These are phyloP conservation scores for Donacobius atricapilla DNA, from an alignment of 2,113 vertebrate genomes.

Conservation along the genomic window DNA sequence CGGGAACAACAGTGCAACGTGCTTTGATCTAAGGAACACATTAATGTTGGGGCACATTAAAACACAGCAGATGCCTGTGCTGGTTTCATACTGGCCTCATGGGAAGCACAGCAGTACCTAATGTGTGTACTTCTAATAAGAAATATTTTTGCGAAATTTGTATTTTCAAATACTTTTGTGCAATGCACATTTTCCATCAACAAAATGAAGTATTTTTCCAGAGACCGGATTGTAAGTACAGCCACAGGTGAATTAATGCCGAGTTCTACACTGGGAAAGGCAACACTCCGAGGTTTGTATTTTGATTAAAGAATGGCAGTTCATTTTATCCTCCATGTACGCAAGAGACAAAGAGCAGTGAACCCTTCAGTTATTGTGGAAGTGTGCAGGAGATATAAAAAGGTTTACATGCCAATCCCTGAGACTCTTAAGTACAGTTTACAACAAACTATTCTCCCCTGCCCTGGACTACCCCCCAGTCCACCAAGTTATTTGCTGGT, in stretches of 20 bases:
- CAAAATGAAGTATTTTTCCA: neutral
- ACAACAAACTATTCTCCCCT: neutral
- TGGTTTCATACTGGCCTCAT: neutral
- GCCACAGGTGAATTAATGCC: neutral
- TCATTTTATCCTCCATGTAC: neutral
- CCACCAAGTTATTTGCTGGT: neutral
- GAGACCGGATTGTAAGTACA: neutral
- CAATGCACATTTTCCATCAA: neutral
- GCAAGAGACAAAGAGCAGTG: neutral
- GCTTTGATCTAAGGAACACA: neutral
- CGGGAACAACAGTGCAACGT: fast-evolving
- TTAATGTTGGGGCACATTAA: neutral
- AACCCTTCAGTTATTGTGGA: neutral
- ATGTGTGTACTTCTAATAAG: neutral
- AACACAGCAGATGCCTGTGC: neutral
- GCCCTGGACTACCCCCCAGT: neutral
- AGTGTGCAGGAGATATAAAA: neutral
- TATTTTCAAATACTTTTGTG: neutral
- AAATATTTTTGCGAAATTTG: neutral
- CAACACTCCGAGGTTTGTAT: neutral
- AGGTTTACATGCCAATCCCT: neutral
- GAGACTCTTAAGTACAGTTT: neutral
- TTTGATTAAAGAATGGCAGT: neutral
- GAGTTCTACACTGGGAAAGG: neutral
- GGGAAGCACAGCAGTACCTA: neutral